These are phyloP conservation scores for Apodemia duryi DNA, from an alignment of 2,888 invertebrate species.

Conservation along the genomic window DNA sequence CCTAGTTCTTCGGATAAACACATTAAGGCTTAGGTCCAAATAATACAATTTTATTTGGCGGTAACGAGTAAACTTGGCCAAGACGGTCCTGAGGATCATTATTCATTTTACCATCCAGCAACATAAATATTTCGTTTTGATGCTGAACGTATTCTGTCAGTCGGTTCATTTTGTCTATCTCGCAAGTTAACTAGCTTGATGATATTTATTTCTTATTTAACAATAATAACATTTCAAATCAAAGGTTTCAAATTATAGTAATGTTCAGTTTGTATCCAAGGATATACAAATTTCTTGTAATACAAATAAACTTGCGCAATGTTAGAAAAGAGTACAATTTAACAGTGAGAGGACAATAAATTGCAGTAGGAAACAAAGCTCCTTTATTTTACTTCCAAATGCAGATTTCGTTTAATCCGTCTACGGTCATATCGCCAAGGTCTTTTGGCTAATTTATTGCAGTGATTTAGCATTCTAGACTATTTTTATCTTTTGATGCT, in stretches of 20 bases:
- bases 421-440: slow-evolving; percentile 35
- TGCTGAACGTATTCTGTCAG: too few species aligned
- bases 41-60: too few species aligned
- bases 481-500: slow-evolving; percentile 27
- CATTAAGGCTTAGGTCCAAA: too few species aligned
- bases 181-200: too few species aligned
- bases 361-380: slow-evolving; percentile 17
- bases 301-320: neutral
- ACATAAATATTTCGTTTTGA: too few species aligned
- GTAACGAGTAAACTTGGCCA: too few species aligned
- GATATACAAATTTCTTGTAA: neutral
- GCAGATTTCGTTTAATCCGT: slow-evolving; percentile 35
- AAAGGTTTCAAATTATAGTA: neutral
- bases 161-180: too few species aligned
- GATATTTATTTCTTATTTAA: too few species aligned
- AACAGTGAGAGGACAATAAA: slow-evolving; percentile 30
- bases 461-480: slow-evolving; percentile 30
- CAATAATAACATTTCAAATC: too few species aligned
- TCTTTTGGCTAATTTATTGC: slow-evolving; percentile 45
- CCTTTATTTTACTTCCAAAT: slow-evolving; percentile 35
- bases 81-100: too few species aligned
- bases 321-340: slow-evolving; percentile 42
- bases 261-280: neutral
- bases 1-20: too few species aligned
- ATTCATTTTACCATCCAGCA: too few species aligned